Base-by-base conservation (phyloP, 1,140 invertebrate species). In the Procambarus clarkii region DNA sequence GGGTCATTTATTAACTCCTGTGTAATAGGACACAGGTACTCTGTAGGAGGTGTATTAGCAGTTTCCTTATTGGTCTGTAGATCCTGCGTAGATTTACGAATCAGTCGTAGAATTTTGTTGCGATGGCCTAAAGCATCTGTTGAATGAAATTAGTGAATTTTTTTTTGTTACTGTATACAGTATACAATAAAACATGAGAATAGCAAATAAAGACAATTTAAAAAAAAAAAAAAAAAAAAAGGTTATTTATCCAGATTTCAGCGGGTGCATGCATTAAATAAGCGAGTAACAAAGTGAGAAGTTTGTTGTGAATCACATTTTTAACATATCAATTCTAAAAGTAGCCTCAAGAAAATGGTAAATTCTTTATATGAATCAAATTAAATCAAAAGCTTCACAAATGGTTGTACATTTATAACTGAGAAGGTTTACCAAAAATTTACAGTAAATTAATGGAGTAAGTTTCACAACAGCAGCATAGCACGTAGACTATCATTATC, bases 21-120 rank as follows among this genome's bases (percentile, higher is more conserved):
- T 0, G 97, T 97, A 44, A 98, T 97, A 15, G 97, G 97, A 94
- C 97, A 98, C n/a, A 97, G 93, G 93, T 96, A 97, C 93, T 97
- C 97, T 92, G 96, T 94, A 7, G 96, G 96, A 50, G 96, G 94
- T 69, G 93, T 83, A 77, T 93, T 93, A 15, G 93, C 88, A 7
- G 91, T 92, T 9, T 85, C 21, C 34, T 84, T 48, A 45, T 88
- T 83, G 48, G 74, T 21, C 48, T 82, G 87, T 24, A 45, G 48
- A 50, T 88, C 79, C 34, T 88, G 81, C 11, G 86, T 11, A 34
- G 82, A 84, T 45, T 86, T 84, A 3, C 60, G 74, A 45, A 93
- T 69, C 13, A 92, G 83, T 13, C 95, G 93, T 24, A 95, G 88
- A 78, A 95, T 94, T 93, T 95, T 95, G 89, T 94, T 95, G 91